Evolutionary conservation across 1,140 invertebrate genomes (phyloP).

Genomic region (Ceratosolen solmsi): DNA sequence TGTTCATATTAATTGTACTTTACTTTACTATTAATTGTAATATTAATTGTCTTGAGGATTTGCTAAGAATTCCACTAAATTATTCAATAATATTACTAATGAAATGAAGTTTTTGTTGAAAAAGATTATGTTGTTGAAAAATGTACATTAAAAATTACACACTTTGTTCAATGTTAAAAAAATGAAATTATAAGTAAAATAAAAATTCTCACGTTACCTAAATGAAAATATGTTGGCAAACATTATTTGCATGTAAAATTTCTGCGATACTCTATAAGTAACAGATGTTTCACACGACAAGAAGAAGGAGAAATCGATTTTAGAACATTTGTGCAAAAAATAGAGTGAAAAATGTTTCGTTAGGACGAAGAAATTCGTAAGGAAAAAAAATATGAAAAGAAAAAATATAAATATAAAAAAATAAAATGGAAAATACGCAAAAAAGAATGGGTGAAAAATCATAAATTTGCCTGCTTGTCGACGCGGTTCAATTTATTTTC

Average conservation of each 20-base stretch:
- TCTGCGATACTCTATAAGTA: not conserved
- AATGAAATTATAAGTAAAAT: slow-evolving; percentile 14
- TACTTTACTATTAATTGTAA: no score
- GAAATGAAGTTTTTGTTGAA: no score
- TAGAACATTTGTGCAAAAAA: not conserved
- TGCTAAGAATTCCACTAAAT: no score
- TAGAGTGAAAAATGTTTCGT: not conserved
- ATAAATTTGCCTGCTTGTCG: slow-evolving; percentile 38
- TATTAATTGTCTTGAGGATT: no score
- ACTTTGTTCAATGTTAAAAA: no score
- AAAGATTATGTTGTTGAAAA: no score
- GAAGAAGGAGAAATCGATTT: not conserved
- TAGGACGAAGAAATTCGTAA: not conserved
- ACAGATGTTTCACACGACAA: not conserved
- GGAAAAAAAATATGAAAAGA: not conserved
- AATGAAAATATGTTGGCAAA: not conserved
- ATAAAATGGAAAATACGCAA: not conserved
- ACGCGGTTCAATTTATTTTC: slow-evolving; percentile 20
- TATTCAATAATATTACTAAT: no score
- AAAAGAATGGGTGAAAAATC: slow-evolving; percentile 14
- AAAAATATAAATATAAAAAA: not conserved
- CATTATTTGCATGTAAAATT: not conserved
- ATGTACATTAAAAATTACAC: no score
- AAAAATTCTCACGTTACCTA: not conserved
- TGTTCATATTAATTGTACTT: no score